Evolutionary conservation across 2,797 vertebrate species (phyloP).

Genomic region (Microctenopoma stevenorrisi): DNA sequence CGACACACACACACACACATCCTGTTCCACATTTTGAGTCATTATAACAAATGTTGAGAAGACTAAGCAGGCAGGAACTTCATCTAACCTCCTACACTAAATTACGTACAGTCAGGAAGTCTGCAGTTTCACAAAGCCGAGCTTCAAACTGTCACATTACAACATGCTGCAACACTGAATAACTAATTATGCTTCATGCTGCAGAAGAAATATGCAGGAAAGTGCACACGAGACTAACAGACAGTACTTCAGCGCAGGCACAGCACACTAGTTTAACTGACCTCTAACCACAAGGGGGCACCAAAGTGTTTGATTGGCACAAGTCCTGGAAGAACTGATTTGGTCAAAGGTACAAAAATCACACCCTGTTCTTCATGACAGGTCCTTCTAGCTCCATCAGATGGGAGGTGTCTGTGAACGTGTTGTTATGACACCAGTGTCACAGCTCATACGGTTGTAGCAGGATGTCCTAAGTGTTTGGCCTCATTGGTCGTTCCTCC

Average conservation of each 20-base stretch:
- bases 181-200: not conserved
- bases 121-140: conserved; percentile 19
- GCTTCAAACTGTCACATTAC: not conserved
- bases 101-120: conserved; percentile 33
- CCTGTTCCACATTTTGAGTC: conserved; percentile 70
- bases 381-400: no score
- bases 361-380: no score
- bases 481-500: no score
- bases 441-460: no score
- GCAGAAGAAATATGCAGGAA: not conserved
- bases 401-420: no score
- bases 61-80: conserved; percentile 26
- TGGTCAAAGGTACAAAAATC: not conserved
- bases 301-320: not conserved
- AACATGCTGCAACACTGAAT: not conserved
- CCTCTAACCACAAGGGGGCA: conserved; percentile 5
- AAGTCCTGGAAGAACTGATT: not conserved
- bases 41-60: conserved; percentile 45
- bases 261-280: not conserved
- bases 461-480: no score
- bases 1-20: conserved; percentile 51
- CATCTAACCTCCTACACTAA: conserved; percentile 29
- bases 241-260: no score
- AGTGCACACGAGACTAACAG: not conserved
- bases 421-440: no score